Conservation (phyloP, 2,888 invertebrate species). For the Siphlonurus alternatus region DNA sequence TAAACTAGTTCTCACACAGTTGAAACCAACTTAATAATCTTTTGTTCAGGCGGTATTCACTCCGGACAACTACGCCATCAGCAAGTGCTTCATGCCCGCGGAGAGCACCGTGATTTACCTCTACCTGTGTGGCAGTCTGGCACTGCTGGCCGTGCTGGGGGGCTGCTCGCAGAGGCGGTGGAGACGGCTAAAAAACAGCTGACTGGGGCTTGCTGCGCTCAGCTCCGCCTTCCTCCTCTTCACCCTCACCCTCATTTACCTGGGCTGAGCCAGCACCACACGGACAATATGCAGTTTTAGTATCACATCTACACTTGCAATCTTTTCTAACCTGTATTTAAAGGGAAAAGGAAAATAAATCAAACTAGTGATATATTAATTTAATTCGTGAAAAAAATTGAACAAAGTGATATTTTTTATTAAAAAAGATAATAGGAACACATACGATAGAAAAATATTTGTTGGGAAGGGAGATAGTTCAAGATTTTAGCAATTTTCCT, state of each 20-base stretch:
- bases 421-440: too few relatives aligned
- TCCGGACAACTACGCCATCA: slow-evolving; percentile 50
- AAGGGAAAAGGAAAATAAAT: too few relatives aligned
- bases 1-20: not conserved
- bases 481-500: too few relatives aligned
- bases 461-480: too few relatives aligned
- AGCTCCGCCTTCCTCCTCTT: not conserved
- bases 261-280: too few relatives aligned
- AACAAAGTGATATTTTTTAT: too few relatives aligned
- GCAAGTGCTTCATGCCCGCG: slow-evolving; percentile 65
- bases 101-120: slow-evolving; percentile 54
- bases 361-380: too few relatives aligned
- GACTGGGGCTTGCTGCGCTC: not conserved
- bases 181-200: not conserved
- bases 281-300: too few relatives aligned
- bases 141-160: slow-evolving; percentile 21
- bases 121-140: slow-evolving; percentile 36
- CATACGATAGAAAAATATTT: too few relatives aligned
- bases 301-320: too few relatives aligned
- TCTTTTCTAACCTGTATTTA: too few relatives aligned
- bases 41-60: slow-evolving; percentile 52
- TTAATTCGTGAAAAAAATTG: too few relatives aligned
- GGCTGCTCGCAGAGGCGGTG: slow-evolving; percentile 5
- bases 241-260: not conserved
- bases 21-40: slow-evolving; percentile 10